phyloP scores from a whole-genome alignment of 2,113 vertebrate genomes.

The Romanogobio albipinnatus region DNA sequence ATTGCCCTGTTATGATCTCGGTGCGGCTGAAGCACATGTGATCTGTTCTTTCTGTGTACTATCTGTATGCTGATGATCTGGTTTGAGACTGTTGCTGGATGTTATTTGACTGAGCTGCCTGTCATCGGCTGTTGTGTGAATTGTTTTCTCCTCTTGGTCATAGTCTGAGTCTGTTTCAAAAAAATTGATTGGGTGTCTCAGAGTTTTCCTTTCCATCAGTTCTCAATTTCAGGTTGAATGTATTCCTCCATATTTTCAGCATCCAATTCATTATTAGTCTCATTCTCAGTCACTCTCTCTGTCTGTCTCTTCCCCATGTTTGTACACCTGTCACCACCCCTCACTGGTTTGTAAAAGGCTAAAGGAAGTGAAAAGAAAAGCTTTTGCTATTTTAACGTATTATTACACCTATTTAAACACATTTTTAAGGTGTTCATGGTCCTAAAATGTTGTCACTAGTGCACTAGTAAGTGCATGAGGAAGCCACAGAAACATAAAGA shows the following conservation, averaged over 20 bases:
- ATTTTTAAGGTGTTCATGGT: too few species aligned
- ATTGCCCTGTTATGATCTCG: slow-evolving; percentile 41
- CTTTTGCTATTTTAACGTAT: background rate
- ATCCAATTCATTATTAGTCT: background rate
- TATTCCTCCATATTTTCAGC: background rate
- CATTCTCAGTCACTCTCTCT: background rate
- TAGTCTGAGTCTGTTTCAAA: background rate
- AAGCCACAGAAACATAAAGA: background rate
- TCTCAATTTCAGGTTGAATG: background rate
- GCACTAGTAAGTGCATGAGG: background rate
- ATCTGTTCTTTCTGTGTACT: slow-evolving; percentile 21
- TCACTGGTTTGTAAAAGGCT: background rate
- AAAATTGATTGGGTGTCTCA: background rate
- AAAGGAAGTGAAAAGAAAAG: background rate
- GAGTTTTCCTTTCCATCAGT: background rate
- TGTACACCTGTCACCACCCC: slow-evolving; percentile 1
- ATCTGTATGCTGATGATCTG: background rate
- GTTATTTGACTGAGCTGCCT: slow-evolving; percentile 2
- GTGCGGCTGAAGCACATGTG: slow-evolving; percentile 22
- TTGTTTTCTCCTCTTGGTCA: background rate
- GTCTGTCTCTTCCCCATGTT: background rate
- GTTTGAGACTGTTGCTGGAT: slow-evolving; percentile 3
- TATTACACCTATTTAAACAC: background rate
- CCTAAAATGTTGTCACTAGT: background rate
- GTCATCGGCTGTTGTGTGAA: background rate